Evolutionary conservation across 2,888 invertebrate genomes (phyloP), one percentile per base, ranked within the genome.

Genomic region (Cheiracanthium punctorium): DNA sequence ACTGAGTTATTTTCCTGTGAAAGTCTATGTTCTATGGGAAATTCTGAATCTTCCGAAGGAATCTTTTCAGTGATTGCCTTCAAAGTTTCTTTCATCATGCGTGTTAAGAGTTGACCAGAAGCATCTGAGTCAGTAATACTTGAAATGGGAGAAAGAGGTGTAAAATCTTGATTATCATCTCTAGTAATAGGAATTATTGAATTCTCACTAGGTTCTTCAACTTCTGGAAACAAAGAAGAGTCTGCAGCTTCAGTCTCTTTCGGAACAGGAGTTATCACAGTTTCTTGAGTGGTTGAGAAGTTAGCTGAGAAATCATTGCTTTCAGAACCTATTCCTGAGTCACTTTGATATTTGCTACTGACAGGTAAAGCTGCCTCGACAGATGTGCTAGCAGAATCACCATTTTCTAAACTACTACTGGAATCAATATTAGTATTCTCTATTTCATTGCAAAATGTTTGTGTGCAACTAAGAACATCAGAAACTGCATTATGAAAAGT

Each of bases 281-380:
- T 32, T 58, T 79, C 73, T 73, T 67, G 52, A 7, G 48, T 24
- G 33, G 32, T 17, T 4, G 52, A 2, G 52, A 73, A 79, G 10
- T 79, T 79, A 7, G 32, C 17, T 4, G 32, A 79, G 28, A 84
- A 79, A 32, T 84, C 84, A 41, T 70, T 84, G 29, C 84, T 84
- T 67, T 84, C 84, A 8, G 84, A 84, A 17, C 79, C 84, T 24
- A 84, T 73, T 30, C 84, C 84, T 43, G 84, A 84, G 52, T 84
- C 84, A 58, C 79, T 74, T 58, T 84, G 84, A 70, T 79, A 79
- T 69, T 84, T 84, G 67, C 37, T 69, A 29, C 72, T 74, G 0
- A 67, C 30, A 24, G 52, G 30, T 8, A 74, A 58, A 10, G 48
- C 33, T 30, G 77, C 30, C 64, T 77, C 82, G 0, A 33, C 12